Base-by-base conservation (phyloP, 1,140 invertebrate species). In the Caenorhabditis latens region DNA sequence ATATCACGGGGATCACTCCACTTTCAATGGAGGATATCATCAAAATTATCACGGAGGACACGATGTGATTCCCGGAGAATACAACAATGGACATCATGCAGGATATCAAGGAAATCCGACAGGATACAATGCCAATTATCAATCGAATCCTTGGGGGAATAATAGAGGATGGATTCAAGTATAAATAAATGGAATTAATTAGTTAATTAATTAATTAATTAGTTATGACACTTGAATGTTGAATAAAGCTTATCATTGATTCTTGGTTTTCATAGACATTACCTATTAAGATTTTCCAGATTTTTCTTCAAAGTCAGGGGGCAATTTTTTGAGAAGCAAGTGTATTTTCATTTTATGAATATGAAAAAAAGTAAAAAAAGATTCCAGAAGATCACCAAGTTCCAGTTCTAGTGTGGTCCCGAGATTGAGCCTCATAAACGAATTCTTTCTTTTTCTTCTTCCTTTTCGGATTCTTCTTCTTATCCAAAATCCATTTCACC, bases 81-180 rank as follows among this genome's bases (percentile, higher is more conserved):
- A 32, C 32, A 32, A 61, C 19, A 61, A 21, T 61, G n/a, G 57
- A 53, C 61, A 63, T 24, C 24, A 63, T 21, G 13, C 61, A 63
- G 24, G 24, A 24, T 63, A 63, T 21, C 24, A 32, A 3, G 61
- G 24, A 32, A 63, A 63, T 14, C 61, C 61, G 2, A n/a, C 19
- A 19, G 55, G 55, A 63, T 63, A 63, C 9, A 63, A 63, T 13
- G 11, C 61, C 9, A 63, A 63, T 63, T 63, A 63, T 63, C 61
- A 63, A 63, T 8, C 6, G 9, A 63, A 32, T 32, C 19, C 9
- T 8, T 71, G 65, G 65, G 65, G 42, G 5, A 43, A 43, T n/a
- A 14, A 19, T 71, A 42, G 65, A 19, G 65, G 65, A 71, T 71
- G 65, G 65, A 71, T 43, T 46, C n/a, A n/a, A 71, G n/a, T 71